phyloP scores from a whole-genome alignment of 2,797 vertebrate genomes.

The Oreortyx pictus region DNA sequence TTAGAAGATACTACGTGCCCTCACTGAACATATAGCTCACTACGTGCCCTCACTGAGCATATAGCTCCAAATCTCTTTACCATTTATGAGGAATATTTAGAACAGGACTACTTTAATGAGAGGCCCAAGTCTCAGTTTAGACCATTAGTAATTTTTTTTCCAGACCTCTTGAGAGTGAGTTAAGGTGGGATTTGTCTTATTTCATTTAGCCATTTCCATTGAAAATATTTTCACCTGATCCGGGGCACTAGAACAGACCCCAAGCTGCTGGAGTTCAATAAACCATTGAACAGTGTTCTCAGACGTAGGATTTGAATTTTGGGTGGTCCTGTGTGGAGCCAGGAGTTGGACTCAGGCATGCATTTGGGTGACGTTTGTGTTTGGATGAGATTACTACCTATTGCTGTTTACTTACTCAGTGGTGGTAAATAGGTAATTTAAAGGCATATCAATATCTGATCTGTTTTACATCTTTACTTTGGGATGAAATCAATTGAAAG shows the following conservation, averaged over 20 bases:
- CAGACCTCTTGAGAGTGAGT: background rate
- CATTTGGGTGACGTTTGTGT: too few relatives aligned
- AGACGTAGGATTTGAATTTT: background rate
- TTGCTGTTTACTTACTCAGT: background rate
- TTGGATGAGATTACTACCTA: background rate
- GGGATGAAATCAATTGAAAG: background rate
- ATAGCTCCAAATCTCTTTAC: conserved; percentile 32
- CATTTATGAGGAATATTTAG: background rate
- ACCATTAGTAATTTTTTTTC: background rate
- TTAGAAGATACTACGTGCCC: background rate
- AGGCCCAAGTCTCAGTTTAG: background rate
- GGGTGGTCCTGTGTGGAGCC: background rate
- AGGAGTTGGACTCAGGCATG: background rate
- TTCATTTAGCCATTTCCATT: background rate
- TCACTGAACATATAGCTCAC: background rate
- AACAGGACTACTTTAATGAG: conserved; percentile 14
- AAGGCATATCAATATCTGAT: background rate
- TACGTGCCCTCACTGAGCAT: background rate
- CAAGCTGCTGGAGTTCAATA: background rate
- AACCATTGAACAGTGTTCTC: background rate
- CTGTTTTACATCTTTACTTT: background rate
- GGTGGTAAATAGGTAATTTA: background rate
- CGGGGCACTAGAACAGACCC: background rate
- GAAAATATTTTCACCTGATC: background rate
- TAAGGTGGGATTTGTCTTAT: background rate